These are phyloP conservation scores for Morinoia aosen DNA, from an alignment of 2,888 invertebrate genomes.

Conservation along the genomic window DNA sequence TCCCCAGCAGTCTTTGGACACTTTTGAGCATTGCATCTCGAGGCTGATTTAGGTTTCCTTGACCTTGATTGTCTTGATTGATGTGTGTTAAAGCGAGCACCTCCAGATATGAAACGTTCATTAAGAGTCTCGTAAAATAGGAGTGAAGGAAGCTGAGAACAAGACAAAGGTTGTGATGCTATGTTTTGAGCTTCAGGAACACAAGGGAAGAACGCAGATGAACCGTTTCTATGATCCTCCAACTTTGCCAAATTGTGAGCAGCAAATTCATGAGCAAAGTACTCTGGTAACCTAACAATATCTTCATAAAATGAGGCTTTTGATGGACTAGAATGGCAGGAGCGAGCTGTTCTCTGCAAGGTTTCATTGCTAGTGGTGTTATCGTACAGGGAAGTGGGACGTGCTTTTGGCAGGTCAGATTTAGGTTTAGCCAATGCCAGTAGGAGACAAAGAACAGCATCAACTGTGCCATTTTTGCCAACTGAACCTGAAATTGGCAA, in stretches of 20 bases:
- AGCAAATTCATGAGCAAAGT: not conserved
- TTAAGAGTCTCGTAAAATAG: not conserved
- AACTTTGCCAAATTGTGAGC: not conserved
- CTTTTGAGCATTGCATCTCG: not conserved
- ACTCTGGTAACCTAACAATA: not conserved
- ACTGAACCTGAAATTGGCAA: not conserved
- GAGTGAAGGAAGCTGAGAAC: not conserved
- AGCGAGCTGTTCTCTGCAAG: not conserved
- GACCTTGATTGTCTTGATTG: not conserved
- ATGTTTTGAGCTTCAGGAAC: not conserved
- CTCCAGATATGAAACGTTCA: not conserved
- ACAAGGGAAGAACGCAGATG: not conserved
- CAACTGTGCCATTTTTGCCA: constrained; percentile 30
- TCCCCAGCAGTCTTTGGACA: not conserved
- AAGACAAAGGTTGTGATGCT: not conserved
- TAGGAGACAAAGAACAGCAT: constrained; percentile 22
- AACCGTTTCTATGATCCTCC: not conserved
- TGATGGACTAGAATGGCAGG: not conserved
- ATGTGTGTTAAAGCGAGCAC: not conserved
- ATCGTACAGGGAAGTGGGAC: not conserved
- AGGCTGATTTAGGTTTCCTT: not conserved
- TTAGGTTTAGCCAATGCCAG: constrained; percentile 6
- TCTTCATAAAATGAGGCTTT: not conserved
- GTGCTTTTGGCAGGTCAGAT: not conserved
- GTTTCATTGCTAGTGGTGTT: not conserved